Base-by-base conservation (phyloP, 2,113 vertebrate species). In the Colinus virginianus region DNA sequence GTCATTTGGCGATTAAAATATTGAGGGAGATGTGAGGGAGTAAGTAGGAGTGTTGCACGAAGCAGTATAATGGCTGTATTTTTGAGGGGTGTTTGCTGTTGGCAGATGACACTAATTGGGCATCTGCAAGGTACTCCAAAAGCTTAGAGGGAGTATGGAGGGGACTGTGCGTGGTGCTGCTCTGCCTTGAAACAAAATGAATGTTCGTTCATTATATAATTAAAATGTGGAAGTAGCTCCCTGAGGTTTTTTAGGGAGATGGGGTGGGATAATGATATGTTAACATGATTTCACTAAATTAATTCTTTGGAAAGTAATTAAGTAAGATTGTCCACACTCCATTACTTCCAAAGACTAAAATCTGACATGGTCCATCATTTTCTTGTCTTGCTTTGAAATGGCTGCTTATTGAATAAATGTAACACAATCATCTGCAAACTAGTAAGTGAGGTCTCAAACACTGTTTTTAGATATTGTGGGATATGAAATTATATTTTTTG, bases 241-340 rank as follows among this genome's bases (percentile, higher is more conserved):
- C 82, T 64, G 36, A 83, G 85, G 80, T 79, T 80, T 78, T 63
- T 55, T 68, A 45, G 68, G 91, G 82, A 67, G 64, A 26, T 87
- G 43, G 70, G 15, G 42, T 88, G 51, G 78, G 84, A 83, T 75
- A 70, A 94, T 87, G 78, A 66, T 84, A 82, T 64, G 81, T 89
- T 92, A 91, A 94, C 90, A 34, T 34, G 87, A 92, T 92, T 90
- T 95, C 75, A 23, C 72, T 48, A 25, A 94, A 82, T 93, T 76
- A 76, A 84, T 78, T 89, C 76, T 88, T 83, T 75, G 22, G 85
- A 93, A 90, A 80, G 91, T 72, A 67, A 85, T 79, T 78, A 84
- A 70, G 90, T 88, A 61, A 87, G 49, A 72, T 78, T 69, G 89
- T 93, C 94, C 59, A 59, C 78, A 78, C 82, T 63, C 61, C 74